Evolutionary conservation across 2,888 invertebrate species (phyloP), one percentile per base, ranked within the genome.

Genomic region (Rhimphoctona megacephalus): DNA sequence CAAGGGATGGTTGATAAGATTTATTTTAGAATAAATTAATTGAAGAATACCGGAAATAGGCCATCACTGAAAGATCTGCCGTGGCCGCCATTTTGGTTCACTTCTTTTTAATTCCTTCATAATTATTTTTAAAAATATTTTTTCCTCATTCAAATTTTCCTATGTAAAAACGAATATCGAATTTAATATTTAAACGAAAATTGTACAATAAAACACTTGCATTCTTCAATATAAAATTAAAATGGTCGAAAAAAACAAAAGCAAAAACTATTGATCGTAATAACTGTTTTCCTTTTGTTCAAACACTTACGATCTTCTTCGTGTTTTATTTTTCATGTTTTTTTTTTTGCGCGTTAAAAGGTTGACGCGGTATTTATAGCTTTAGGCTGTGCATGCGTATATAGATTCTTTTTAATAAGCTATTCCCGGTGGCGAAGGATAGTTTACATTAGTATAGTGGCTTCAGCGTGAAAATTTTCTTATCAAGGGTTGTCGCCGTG

Each of bases 401-500:
- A 77, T 74, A 77, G 57, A 79, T 85, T 78, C 19, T 39, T 39
- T n/a, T 67, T 39, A 30, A 69, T 83, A 83, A 87, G 80, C 85
- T 43, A 76, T 85, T 73, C 73, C 52, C 85, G 54, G 83, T 85
- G 85, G 85, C 83, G 83, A 77, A 84, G 87, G 83, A 86, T 81
- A 85, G 88, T 88, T 88, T 85, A 87, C 87, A 80, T 85, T 88
- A 67, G 83, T 25, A 72, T 84, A 84, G 73, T 78, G 78, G 52
- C 36, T 57, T 81, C 36, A 77, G 70, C 69, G 69, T 85, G 82
- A 84, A 80, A 79, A 81, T 85, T 86, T 7, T 89, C 89, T 92
- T 93, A 92, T 92, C 92, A 87, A 86, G 90, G 91, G 91, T 90
- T 91, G 92, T 93, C 89, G 92, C 90, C 93, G 92, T 92, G 90